Percentiles rank a stretch among this genome's conserved stretches.
These are phyloP conservation scores for Melanerpes aurifrons DNA, from an alignment of 2,113 vertebrate genomes.

Conservation along the genomic window DNA sequence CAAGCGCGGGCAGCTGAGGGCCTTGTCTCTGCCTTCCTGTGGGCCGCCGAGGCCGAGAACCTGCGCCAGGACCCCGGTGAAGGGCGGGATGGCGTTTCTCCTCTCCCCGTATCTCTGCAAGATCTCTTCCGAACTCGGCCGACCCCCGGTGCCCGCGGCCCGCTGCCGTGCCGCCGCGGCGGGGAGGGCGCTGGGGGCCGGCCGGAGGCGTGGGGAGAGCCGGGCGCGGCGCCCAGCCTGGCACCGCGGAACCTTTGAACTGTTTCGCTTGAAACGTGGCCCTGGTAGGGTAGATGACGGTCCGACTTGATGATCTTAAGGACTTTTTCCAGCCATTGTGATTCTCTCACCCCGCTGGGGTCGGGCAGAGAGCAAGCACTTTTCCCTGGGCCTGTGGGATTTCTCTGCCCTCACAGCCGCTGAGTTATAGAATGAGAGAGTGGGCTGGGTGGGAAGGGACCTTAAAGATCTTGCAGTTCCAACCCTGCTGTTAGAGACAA, in stretches of 20 bases:
- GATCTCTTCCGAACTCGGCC: background rate
- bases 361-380: accelerated
- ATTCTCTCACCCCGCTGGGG: background rate
- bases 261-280: too few relatives aligned
- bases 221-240: too few relatives aligned
- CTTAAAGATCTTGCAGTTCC: background rate
- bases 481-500: background rate
- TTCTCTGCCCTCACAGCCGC: too few relatives aligned
- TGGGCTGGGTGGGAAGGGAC: background rate
- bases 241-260: background rate
- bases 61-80: accelerated
- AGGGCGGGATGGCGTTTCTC: accelerated
- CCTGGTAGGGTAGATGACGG: too few relatives aligned
- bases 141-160: too few relatives aligned
- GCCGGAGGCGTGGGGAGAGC: background rate
- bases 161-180: background rate
- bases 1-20: accelerated
- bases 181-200: background rate
- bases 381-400: accelerated
- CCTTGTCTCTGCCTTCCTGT: accelerated
- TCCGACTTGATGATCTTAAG: too few relatives aligned
- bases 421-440: too few relatives aligned
- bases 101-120: accelerated
- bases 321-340: too few relatives aligned
- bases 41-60: accelerated